phyloP scores from a whole-genome alignment of 1,140 invertebrate species.

The Brachionus koreanus region DNA sequence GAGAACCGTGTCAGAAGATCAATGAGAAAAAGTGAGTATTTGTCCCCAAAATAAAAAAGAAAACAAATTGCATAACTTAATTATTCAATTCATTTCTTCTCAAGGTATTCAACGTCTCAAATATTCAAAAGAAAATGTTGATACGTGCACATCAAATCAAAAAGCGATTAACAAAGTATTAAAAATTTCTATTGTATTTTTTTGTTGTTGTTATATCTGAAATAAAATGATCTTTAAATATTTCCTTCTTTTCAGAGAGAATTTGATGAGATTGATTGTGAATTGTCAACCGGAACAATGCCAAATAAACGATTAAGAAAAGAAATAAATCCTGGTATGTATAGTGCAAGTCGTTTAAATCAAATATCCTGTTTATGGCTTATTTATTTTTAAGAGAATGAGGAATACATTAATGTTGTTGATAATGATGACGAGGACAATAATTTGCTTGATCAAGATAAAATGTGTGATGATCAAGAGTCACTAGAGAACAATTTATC shows the following conservation, averaged over 20 bases:
- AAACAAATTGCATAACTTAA: not conserved
- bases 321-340: constrained; percentile 27
- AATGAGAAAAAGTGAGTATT: constrained; percentile 5
- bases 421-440: constrained; percentile 11
- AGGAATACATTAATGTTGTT: constrained; percentile 34
- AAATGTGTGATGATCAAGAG: not conserved
- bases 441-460: constrained; percentile 5
- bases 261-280: constrained; percentile 22
- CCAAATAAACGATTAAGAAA: not conserved
- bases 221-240: not conserved
- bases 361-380: constrained; percentile 21
- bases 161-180: constrained; percentile 27
- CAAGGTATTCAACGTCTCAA: constrained; percentile 23
- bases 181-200: not conserved
- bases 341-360: not conserved
- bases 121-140: constrained; percentile 33
- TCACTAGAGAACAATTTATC: constrained; percentile 6
- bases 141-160: constrained; percentile 10
- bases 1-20: constrained; percentile 3
- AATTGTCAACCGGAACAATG: constrained; percentile 24
- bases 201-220: not conserved
- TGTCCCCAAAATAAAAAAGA: not conserved
- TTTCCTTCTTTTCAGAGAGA: constrained; percentile 26
- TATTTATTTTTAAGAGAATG: not conserved
- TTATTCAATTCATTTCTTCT: not conserved